These are phyloP conservation scores for Glaucomys volans DNA, from an alignment of 2,113 vertebrate species.

Conservation along the genomic window DNA sequence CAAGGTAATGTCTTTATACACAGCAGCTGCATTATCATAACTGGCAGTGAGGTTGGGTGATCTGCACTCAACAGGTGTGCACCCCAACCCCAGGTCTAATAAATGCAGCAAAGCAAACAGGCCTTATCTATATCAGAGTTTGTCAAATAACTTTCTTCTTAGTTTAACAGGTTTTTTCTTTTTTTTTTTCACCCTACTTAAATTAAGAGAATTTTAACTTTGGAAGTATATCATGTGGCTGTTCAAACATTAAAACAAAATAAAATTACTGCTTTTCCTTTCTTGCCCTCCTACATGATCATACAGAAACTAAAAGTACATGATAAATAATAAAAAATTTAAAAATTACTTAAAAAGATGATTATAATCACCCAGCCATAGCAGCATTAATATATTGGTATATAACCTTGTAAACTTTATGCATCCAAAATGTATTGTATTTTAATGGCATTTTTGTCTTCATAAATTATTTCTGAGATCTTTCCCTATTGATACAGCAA, in stretches of 20 bases:
- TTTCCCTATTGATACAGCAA: neutral
- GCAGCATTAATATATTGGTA: neutral
- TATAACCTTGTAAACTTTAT: neutral
- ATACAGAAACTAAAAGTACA: neutral
- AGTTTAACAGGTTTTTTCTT: too few species aligned
- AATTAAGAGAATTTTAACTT: slow-evolving; percentile 38
- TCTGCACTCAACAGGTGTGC: neutral
- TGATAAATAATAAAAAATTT: neutral
- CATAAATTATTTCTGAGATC: neutral
- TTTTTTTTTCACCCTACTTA: neutral
- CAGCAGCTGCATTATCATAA: slow-evolving; percentile 15
- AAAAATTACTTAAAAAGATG: slow-evolving; percentile 27
- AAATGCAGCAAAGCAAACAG: slow-evolving; percentile 17
- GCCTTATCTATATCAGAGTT: neutral
- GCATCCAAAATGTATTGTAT: neutral
- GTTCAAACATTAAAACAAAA: neutral
- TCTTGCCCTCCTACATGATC: neutral
- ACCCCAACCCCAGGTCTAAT: neutral
- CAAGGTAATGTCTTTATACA: slow-evolving; percentile 50
- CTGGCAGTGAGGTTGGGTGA: neutral
- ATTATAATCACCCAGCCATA: neutral
- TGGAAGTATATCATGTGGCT: neutral
- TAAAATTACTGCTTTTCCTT: neutral
- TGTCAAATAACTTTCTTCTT: neutral
- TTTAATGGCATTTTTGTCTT: neutral